These are phyloP conservation scores for Conus betulinus DNA, from an alignment of 1,140 invertebrate species.

Conservation along the genomic window DNA sequence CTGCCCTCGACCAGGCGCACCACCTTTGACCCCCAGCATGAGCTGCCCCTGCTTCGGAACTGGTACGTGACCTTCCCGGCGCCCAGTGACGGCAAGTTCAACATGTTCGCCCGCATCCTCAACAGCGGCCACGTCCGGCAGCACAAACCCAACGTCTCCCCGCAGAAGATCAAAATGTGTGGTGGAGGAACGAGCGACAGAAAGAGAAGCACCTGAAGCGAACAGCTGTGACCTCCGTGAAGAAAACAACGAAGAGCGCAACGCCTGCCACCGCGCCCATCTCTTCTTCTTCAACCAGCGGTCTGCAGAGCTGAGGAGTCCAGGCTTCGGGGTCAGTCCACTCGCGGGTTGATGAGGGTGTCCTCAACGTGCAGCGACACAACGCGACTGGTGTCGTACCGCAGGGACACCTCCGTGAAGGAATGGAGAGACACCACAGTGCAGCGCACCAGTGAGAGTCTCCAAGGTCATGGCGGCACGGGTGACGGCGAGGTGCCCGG, in stretches of 20 bases:
- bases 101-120: constrained; percentile 64
- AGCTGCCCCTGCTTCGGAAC: constrained; percentile 66
- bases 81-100: constrained; percentile 65
- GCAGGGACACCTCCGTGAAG: no score
- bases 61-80: constrained; percentile 67
- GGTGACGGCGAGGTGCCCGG: background rate
- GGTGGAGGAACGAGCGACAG: constrained; percentile 73
- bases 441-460: no score
- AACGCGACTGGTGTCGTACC: no score
- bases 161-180: constrained; percentile 67
- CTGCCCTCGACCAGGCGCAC: constrained; percentile 39
- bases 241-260: constrained; percentile 61
- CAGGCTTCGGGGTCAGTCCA: no score
- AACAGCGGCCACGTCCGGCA: constrained; percentile 68
- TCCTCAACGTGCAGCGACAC: no score
- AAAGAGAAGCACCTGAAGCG: no score
- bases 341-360: no score
- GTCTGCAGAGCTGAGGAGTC: no score
- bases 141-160: constrained; percentile 67
- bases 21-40: constrained; percentile 70
- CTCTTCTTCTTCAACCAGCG: background rate
- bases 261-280: background rate
- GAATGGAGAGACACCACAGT: no score
- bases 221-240: no score
- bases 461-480: no score